Conservation (phyloP, 2,888 invertebrate species). For the Buathra laborator region DNA sequence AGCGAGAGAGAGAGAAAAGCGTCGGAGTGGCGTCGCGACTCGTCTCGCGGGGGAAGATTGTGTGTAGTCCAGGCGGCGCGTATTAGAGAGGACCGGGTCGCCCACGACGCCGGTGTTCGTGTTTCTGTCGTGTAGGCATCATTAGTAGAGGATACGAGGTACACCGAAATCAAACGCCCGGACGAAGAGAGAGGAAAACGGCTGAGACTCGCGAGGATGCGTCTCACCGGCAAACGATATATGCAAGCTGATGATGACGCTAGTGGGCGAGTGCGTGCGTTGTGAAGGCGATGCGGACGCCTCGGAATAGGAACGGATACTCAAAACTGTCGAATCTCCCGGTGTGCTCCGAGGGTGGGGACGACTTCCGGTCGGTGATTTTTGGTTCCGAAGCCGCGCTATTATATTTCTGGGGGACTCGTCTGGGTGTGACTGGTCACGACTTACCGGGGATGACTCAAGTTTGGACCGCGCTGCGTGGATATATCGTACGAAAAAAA, state of each 20-base stretch:
- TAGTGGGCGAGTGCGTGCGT: conserved; percentile 52
- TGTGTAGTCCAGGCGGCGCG: conserved; percentile 70
- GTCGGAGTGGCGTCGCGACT: conserved; percentile 51
- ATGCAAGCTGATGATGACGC: conserved; percentile 66
- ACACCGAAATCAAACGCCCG: conserved; percentile 80
- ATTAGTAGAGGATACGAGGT: conserved; percentile 79
- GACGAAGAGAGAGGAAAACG: conserved; percentile 72
- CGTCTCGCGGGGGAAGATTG: conserved; percentile 41
- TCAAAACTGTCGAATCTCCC: conserved; percentile 66
- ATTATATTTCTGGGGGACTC: conserved; percentile 79
- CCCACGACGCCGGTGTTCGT: conserved; percentile 81
- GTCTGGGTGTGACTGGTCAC: conserved; percentile 80
- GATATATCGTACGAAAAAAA: background rate
- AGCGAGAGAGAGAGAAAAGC: conserved; percentile 58
- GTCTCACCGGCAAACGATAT: conserved; percentile 53
- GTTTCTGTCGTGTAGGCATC: conserved; percentile 82
- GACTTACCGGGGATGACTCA: conserved; percentile 73
- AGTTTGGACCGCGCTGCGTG: conserved; percentile 59
- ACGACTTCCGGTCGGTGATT: conserved; percentile 70
- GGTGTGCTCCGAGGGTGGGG: conserved; percentile 62
- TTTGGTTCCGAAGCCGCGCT: conserved; percentile 59
- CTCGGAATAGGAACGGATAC: conserved; percentile 49
- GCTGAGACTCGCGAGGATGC: conserved; percentile 75
- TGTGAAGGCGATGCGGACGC: conserved; percentile 51
- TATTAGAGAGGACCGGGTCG: conserved; percentile 82